phyloP scores from a whole-genome alignment of 1,140 invertebrate genomes.

The Neodiprion lecontei region DNA sequence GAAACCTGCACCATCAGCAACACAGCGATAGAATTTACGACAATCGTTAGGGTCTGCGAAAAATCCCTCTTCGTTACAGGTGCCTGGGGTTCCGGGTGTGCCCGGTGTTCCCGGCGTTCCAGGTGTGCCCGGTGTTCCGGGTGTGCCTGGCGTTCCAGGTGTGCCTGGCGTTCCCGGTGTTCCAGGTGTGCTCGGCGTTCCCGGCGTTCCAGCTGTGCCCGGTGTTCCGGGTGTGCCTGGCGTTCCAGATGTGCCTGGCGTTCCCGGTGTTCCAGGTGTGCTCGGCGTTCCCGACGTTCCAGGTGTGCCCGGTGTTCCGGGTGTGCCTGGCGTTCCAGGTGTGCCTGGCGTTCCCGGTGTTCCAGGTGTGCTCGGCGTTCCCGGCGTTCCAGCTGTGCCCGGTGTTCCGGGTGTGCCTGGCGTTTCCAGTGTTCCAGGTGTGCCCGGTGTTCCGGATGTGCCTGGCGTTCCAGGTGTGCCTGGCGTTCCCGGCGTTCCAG shows the following conservation, averaged over 20 bases:
- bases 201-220: slow-evolving; percentile 52
- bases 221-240: slow-evolving; percentile 40
- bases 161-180: slow-evolving; percentile 70
- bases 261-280: slow-evolving; percentile 10
- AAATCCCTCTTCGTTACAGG: slow-evolving; percentile 61
- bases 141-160: slow-evolving; percentile 59
- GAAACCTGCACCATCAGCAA: slow-evolving; percentile 63
- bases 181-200: slow-evolving; percentile 54
- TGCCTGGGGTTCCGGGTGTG: slow-evolving; percentile 25
- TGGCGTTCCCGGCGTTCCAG: slow-evolving; percentile 13
- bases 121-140: slow-evolving; percentile 54
- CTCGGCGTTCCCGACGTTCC: neutral
- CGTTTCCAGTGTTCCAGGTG: slow-evolving; percentile 71
- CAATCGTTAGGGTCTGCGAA: slow-evolving; percentile 67
- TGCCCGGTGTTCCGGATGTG: slow-evolving; percentile 66
- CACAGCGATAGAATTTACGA: slow-evolving; percentile 73
- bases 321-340: neutral
- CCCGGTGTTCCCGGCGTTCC: neutral
- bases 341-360: slow-evolving; percentile 63
- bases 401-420: slow-evolving; percentile 70
- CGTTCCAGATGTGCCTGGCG: slow-evolving; percentile 26
- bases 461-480: slow-evolving; percentile 4
- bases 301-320: slow-evolving; percentile 32
- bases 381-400: slow-evolving; percentile 72
- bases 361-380: slow-evolving; percentile 71